Base-by-base conservation (phyloP, 2,888 invertebrate species). In the Coleophora flavipennella region DNA sequence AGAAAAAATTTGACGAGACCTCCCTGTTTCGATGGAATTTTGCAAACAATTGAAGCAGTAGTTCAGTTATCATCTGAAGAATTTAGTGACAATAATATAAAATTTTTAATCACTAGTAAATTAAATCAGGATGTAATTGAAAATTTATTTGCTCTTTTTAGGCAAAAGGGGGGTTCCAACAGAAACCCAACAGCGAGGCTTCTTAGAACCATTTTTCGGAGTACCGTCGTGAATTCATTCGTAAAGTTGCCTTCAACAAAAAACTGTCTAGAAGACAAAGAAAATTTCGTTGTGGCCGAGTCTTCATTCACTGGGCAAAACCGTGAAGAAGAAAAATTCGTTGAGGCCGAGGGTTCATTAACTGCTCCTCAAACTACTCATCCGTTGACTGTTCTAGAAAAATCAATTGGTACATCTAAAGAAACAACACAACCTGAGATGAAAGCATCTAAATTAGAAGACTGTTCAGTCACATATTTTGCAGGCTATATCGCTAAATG, bases 51-150 rank as follows among this genome's bases (percentile, higher is more conserved):
- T 10, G 27, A 36, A 12, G 39, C 38, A n/a, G 27, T 36, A 8
- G 12, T 36, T 9, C 38, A 36, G 28, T 8, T 38, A 8, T 39
- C 26, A 25, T n/a, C 26, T 26, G 43, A 47, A 43, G 34, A 41
- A 32, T 3, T 10, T 8, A 37, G 20, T 1, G 26, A 40, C 26
- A 13, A 38, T 14, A 28, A 31, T 31, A 32, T 40, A 10, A 38
- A 39, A 32, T 48, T 41, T 38, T 10, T 45, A 34, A 43, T 45
- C 10, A 49, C 45, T 1, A 37, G 43, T 35, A 33, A 39, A 27
- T 38, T 45, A 11, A 47, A 45, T 38, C 47, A 49, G 31, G 45
- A 49, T 39, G 41, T 44, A 2, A 36, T 48, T 8, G 46, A 46
- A 46, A 46, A 49, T 42, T 39, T 39, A 25, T 49, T 49, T 41